Conservation (phyloP, 37 sponge, comb jelly and placozoan species). For the Spongia lamella region DNA sequence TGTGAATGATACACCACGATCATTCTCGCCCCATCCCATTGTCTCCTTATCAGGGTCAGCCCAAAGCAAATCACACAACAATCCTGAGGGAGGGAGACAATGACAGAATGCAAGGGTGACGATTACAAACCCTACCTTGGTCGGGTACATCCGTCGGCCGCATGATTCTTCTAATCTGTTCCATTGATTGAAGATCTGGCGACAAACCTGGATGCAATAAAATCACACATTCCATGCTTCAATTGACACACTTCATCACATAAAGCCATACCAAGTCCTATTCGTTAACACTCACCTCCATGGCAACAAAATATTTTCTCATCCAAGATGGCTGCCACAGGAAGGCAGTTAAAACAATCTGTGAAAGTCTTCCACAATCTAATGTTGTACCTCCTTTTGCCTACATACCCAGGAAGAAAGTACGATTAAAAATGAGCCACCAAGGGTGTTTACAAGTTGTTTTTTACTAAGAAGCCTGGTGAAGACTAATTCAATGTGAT, state of each 20-base stretch:
- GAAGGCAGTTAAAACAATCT: constrained; percentile 99
- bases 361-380: constrained; percentile 98
- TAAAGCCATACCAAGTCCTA: too few species aligned
- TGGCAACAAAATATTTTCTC: constrained; percentile 99
- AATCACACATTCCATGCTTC: not conserved
- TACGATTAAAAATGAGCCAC: too few species aligned
- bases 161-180: constrained; percentile 96
- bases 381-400: constrained; percentile 97
- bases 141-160: constrained; percentile 99
- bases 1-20: constrained; percentile 98
- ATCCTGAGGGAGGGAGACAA: constrained; percentile 24
- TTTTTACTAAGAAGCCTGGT: too few species aligned
- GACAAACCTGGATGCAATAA: constrained; percentile 80
- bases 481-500: too few species aligned
- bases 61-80: constrained; percentile 98
- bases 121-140: constrained; percentile 53
- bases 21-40: constrained; percentile 98
- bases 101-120: not conserved
- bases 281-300: constrained; percentile 69
- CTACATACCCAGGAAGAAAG: constrained; percentile 26
- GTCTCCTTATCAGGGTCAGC: constrained; percentile 99
- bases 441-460: too few species aligned
- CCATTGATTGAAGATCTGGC: constrained; percentile 98
- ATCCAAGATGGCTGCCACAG: constrained; percentile 96
- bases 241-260: too few species aligned